A percentile compares a stretch with the other conserved stretches of the same genome.
These are phyloP conservation scores for Xanthorhoe designata DNA, from an alignment of 2,888 invertebrate genomes.

Conservation along the genomic window DNA sequence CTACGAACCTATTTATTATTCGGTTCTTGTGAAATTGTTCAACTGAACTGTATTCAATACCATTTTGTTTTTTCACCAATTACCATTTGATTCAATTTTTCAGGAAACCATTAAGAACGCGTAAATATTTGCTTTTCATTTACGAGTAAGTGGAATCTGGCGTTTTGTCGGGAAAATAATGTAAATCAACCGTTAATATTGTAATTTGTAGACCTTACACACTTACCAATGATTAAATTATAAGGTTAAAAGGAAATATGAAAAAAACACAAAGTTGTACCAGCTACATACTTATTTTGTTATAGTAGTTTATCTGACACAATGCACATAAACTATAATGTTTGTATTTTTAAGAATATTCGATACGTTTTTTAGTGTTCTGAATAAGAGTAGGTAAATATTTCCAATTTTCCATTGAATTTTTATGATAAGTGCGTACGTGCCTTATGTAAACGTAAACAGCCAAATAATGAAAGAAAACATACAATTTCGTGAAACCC, in stretches of 20 bases:
- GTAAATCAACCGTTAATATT: not conserved
- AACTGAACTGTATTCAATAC: not conserved
- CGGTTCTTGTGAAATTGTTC: not conserved
- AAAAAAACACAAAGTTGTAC: no score
- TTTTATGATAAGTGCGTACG: not conserved
- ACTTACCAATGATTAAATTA: not conserved
- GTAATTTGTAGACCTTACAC: not conserved
- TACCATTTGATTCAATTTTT: slow-evolving; percentile 7
- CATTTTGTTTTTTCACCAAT: slow-evolving; percentile 19
- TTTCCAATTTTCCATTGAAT: no score
- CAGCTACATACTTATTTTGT: no score
- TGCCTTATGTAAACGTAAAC: not conserved
- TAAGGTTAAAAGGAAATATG: no score
- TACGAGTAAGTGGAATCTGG: not conserved
- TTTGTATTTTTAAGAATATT: no score
- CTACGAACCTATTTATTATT: slow-evolving; percentile 20
- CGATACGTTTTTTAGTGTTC: no score
- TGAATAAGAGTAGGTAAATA: no score
- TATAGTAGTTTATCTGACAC: no score
- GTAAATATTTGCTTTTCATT: slow-evolving; percentile 22
- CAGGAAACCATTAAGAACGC: slow-evolving; percentile 3
- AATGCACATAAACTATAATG: no score
- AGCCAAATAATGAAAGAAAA: slow-evolving; percentile 40
- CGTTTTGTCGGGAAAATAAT: slow-evolving; percentile 2
- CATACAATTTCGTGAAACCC: slow-evolving; percentile 26